These are phyloP conservation scores for Piscicola geometra DNA, from an alignment of 2,888 invertebrate genomes.

Conservation along the genomic window DNA sequence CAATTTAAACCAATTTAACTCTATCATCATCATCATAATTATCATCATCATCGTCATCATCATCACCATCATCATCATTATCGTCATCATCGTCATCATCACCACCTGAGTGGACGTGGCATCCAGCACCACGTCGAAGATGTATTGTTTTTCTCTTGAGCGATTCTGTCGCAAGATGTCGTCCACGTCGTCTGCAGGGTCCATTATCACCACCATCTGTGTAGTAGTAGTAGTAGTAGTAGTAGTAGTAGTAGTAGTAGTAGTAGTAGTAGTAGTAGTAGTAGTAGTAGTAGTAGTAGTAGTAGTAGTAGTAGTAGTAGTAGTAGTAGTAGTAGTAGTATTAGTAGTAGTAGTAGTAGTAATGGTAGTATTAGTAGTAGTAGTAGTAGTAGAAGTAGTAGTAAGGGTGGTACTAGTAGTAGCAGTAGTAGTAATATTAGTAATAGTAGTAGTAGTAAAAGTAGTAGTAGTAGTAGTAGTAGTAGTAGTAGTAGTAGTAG, in stretches of 20 bases:
- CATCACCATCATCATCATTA: conserved; percentile 28
- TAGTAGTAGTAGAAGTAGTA: too few species aligned
- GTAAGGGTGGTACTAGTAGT: too few species aligned
- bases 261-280: not conserved
- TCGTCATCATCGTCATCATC: conserved; percentile 26
- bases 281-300: not conserved
- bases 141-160: conserved; percentile 72
- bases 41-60: conserved; percentile 28
- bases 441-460: too few species aligned
- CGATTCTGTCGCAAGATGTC: conserved; percentile 68
- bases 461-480: too few species aligned
- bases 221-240: not conserved
- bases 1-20: too few species aligned
- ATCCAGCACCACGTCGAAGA: conserved; percentile 82
- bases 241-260: not conserved
- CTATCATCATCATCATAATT: conserved; percentile 25
- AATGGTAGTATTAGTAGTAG: too few species aligned
- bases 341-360: too few species aligned
- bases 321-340: too few species aligned
- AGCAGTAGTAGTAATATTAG: not conserved
- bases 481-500: too few species aligned
- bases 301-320: not conserved
- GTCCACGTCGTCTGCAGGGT: conserved; percentile 61
- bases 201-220: conserved; percentile 68
- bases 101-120: conserved; percentile 77